Evolutionary conservation across 1,140 invertebrate genomes (phyloP).

Genomic region (Papilio glaucus): DNA sequence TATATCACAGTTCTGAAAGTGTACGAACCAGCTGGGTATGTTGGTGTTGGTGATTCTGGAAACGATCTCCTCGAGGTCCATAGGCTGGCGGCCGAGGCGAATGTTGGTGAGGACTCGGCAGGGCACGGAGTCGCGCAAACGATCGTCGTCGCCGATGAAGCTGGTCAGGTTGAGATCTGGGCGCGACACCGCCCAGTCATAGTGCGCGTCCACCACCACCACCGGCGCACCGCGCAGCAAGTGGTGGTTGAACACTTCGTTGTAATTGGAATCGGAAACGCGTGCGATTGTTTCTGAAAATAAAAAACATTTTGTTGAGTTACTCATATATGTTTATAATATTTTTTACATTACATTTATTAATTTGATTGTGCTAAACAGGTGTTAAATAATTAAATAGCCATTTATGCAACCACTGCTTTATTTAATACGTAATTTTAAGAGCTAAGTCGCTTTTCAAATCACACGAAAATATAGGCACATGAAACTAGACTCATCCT

Average conservation of each 20-base stretch:
- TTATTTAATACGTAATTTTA: no score
- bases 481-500: no score
- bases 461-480: no score
- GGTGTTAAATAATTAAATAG: no score
- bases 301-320: slow-evolving; percentile 26
- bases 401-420: no score
- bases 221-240: slow-evolving; percentile 88
- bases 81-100: slow-evolving; percentile 84
- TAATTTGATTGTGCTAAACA: no score
- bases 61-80: slow-evolving; percentile 87
- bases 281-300: slow-evolving; percentile 86
- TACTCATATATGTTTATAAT: no score
- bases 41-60: slow-evolving; percentile 86
- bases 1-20: slow-evolving; percentile 94
- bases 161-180: slow-evolving; percentile 87
- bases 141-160: slow-evolving; percentile 85
- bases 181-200: slow-evolving; percentile 87
- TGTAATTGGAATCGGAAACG: slow-evolving; percentile 86
- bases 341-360: no score
- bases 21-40: slow-evolving; percentile 90
- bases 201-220: slow-evolving; percentile 89
- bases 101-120: slow-evolving; percentile 90
- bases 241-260: slow-evolving; percentile 87
- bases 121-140: slow-evolving; percentile 86
- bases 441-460: no score